Percentiles rank a stretch among this genome's conserved stretches.
Evolutionary conservation across 2,113 vertebrate genomes (phyloP).

Genomic region (Dipodomys merriami): DNA sequence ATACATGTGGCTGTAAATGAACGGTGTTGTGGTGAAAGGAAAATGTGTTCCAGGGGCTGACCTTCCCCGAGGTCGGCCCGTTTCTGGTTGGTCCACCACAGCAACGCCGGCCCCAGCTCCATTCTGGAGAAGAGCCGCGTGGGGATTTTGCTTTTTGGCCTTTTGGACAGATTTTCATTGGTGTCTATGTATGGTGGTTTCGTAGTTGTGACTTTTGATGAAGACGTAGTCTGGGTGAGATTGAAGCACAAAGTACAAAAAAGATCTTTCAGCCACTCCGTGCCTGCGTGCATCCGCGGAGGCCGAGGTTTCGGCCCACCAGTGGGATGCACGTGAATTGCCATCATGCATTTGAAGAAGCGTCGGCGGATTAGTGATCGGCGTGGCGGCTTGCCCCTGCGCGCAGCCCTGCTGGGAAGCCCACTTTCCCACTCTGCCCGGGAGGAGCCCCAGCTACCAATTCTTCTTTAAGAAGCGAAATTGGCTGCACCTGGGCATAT

Average conservation of each 20-base stretch:
- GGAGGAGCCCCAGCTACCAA: neutral
- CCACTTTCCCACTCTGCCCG: neutral
- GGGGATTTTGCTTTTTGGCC: neutral
- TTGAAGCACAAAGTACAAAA: neutral
- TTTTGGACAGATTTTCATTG: neutral
- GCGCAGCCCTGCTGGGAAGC: neutral
- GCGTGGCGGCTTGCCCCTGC: neutral
- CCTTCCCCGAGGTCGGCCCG: too few relatives aligned
- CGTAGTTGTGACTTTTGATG: neutral
- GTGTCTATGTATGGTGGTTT: neutral
- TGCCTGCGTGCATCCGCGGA: neutral
- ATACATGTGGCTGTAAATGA: neutral
- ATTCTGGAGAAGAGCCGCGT: neutral
- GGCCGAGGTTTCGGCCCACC: neutral
- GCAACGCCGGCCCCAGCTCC: neutral
- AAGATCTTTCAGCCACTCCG: neutral
- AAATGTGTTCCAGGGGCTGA: neutral
- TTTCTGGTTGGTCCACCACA: neutral
- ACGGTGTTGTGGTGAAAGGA: neutral
- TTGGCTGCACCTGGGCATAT: slow-evolving; percentile 63
- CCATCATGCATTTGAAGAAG: neutral
- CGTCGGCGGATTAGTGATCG: neutral
- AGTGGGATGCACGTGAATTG: neutral
- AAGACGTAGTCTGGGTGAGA: neutral
- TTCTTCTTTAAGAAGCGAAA: slow-evolving; percentile 63